phyloP scores from a whole-genome alignment of 2,888 invertebrate species.

The Tinea trinotella region DNA sequence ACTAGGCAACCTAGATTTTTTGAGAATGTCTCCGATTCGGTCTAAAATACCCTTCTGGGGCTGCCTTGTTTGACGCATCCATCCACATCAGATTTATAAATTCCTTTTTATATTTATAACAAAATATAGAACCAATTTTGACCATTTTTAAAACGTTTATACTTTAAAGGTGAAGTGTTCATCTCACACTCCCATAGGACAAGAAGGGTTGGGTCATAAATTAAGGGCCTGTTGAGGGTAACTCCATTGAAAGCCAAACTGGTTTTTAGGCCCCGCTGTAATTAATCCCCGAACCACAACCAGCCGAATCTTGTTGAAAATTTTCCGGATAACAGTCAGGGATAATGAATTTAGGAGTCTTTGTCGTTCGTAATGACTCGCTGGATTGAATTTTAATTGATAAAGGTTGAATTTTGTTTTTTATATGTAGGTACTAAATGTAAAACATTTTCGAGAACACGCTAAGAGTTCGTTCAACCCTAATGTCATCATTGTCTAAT shows the following conservation, averaged over 20 bases:
- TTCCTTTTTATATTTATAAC: no score
- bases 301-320: neutral
- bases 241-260: neutral
- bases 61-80: no score
- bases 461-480: no score
- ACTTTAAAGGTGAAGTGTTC: neutral
- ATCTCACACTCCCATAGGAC: neutral
- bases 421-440: neutral
- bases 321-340: neutral
- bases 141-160: neutral
- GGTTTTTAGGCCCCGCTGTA: neutral
- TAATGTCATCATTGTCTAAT: no score
- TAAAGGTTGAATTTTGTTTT: neutral
- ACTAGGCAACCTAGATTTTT: no score
- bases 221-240: neutral
- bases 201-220: neutral
- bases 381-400: conserved; percentile 3
- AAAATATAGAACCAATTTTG: neutral
- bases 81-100: no score
- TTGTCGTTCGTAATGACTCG: conserved; percentile 1
- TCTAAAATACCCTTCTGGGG: no score
- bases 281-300: conserved; percentile 6
- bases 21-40: no score
- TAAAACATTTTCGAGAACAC: no score
- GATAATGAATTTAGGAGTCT: conserved; percentile 7